Conservation (phyloP, 2,888 invertebrate genomes). For the Aspidiotus destructor region DNA sequence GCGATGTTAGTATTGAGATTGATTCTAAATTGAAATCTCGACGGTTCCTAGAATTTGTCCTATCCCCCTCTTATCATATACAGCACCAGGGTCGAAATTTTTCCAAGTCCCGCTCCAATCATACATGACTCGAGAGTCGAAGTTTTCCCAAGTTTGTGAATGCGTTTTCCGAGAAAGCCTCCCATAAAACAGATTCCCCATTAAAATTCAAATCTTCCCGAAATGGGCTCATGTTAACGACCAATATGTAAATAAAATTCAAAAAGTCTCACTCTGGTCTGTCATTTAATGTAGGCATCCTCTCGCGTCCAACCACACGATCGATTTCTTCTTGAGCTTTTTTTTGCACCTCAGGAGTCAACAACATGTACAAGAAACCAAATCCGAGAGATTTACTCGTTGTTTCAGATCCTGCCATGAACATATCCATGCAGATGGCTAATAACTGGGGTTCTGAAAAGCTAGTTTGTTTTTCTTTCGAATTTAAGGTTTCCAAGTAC, state of each 20-base stretch:
- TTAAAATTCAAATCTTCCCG: no score
- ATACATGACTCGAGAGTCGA: no score
- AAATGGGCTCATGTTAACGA: no score
- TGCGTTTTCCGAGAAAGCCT: no score
- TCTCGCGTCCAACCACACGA: constrained; percentile 56
- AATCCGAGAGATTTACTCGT: constrained; percentile 70
- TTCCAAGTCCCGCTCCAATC: no score
- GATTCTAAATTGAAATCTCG: no score
- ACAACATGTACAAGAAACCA: constrained; percentile 61
- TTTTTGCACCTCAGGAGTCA: constrained; percentile 60
- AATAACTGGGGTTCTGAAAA: constrained; percentile 61
- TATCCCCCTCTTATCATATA: no score
- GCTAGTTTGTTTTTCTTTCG: constrained; percentile 48
- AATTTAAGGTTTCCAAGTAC: constrained; percentile 58
- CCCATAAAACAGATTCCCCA: no score
- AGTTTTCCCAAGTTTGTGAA: no score
- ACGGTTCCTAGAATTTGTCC: no score
- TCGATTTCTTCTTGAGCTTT: constrained; percentile 72
- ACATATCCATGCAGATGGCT: constrained; percentile 73
- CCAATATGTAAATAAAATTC: neutral
- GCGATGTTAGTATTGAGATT: no score
- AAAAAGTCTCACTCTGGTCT: constrained; percentile 51
- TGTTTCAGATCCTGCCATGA: constrained; percentile 79
- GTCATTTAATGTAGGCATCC: constrained; percentile 60
- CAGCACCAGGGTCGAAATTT: no score